Evolutionary conservation across 1,140 invertebrate species (phyloP).

Genomic region (Paraescarpia echinospica): DNA sequence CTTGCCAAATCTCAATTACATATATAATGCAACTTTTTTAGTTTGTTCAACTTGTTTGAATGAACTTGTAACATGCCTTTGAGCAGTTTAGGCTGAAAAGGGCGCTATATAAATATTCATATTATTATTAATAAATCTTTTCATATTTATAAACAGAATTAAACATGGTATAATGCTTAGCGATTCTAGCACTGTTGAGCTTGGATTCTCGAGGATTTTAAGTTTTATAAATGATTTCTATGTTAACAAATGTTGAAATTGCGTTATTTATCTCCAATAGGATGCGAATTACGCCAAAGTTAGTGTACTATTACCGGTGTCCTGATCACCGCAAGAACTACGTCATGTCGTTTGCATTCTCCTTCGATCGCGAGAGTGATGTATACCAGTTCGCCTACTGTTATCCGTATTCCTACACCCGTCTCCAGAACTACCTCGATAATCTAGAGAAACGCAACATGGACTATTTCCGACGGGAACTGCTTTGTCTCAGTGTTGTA

Average conservation of each 20-base stretch:
- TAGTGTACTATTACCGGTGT: conserved; percentile 93
- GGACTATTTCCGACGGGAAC: conserved; percentile 68
- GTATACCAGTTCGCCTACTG: conserved; percentile 91
- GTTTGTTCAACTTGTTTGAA: no score
- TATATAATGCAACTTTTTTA: no score
- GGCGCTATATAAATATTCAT: no score
- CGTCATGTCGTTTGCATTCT: conserved; percentile 90
- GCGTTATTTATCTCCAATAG: conserved; percentile 56
- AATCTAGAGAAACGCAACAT: conserved; percentile 70
- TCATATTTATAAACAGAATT: no score
- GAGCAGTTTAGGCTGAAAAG: no score
- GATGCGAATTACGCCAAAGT: conserved; percentile 78
- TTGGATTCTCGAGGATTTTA: no score
- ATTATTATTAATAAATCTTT: no score
- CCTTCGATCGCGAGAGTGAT: conserved; percentile 88
- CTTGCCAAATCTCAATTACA: no score
- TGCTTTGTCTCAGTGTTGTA: conserved; percentile 73
- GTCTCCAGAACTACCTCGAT: conserved; percentile 81
- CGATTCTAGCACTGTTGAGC: no score
- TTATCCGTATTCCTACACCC: conserved; percentile 91
- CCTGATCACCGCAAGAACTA: conserved; percentile 87
- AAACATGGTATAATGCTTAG: no score
- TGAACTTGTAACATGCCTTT: no score
- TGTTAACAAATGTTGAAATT: not conserved
- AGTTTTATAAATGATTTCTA: no score